Conservation (phyloP, 2,888 invertebrate genomes). For the Graphium colonna region DNA sequence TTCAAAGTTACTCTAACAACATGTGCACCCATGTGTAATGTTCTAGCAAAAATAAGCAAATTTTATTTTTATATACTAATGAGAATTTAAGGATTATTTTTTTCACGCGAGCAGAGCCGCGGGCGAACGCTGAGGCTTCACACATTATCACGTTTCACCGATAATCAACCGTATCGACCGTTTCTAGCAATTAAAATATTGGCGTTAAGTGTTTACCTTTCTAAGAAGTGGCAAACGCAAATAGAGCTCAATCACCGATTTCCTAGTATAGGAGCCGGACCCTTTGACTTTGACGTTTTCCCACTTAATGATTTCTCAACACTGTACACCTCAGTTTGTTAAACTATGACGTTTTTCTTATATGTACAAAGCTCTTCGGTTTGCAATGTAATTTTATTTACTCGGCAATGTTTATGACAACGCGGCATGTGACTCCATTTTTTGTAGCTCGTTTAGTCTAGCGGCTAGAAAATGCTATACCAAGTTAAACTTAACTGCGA, state of each 20-base stretch:
- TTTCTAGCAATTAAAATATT: slow-evolving; percentile 21
- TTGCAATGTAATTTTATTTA: neutral
- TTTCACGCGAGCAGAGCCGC: too few relatives aligned
- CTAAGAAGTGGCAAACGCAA: slow-evolving; percentile 18
- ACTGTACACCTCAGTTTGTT: slow-evolving; percentile 2
- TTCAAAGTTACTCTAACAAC: too few relatives aligned
- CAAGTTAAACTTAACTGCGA: neutral
- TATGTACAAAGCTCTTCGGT: neutral
- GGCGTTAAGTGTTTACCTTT: slow-evolving; percentile 17
- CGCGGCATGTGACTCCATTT: neutral
- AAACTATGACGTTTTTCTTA: neutral
- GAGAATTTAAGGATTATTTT: too few relatives aligned
- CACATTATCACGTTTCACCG: slow-evolving; percentile 1
- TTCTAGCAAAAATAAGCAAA: too few relatives aligned
- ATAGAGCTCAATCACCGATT: slow-evolving; percentile 16
- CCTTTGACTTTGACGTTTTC: slow-evolving; percentile 2
- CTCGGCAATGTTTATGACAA: neutral
- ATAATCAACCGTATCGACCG: neutral
- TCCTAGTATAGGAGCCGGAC: slow-evolving; percentile 20
- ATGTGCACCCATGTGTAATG: too few relatives aligned
- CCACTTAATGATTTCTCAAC: slow-evolving; percentile 14
- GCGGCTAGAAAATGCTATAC: neutral
- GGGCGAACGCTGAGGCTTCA: neutral
- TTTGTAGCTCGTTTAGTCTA: neutral
- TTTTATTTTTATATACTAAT: too few relatives aligned